phyloP scores from a whole-genome alignment of 2,797 vertebrate genomes.

The Rallus crepitans region DNA sequence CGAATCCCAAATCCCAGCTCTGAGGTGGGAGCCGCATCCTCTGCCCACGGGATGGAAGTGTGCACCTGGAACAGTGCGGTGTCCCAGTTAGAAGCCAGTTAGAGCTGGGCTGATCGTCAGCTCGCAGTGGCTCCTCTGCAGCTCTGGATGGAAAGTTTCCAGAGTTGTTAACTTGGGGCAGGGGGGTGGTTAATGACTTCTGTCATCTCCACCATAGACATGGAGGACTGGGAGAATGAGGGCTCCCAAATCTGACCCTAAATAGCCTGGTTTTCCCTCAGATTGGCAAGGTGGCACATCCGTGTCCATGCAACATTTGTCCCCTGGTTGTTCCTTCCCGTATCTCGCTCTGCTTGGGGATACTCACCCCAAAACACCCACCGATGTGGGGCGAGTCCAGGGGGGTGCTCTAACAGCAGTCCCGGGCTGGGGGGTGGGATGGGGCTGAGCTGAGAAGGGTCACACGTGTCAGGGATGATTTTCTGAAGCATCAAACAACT shows the following conservation, averaged over 20 bases:
- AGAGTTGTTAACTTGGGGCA: too few relatives aligned
- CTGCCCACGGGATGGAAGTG: background rate
- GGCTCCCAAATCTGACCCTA: background rate
- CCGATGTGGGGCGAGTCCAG: background rate
- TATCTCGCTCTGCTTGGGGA: background rate
- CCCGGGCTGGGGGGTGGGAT: background rate
- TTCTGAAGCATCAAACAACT: rapidly evolving
- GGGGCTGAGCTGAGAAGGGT: background rate
- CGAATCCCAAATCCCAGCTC: background rate
- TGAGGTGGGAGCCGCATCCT: background rate
- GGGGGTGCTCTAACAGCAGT: background rate
- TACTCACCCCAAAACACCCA: background rate
- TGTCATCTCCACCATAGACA: rapidly evolving
- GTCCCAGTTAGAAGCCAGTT: background rate
- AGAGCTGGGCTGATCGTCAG: background rate
- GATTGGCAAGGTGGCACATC: rapidly evolving
- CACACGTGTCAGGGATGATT: rapidly evolving
- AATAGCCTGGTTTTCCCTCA: background rate
- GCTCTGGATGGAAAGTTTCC: background rate
- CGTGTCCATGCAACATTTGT: rapidly evolving
- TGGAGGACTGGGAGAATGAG: background rate
- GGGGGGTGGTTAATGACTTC: background rate
- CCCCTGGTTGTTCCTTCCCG: background rate
- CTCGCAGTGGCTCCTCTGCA: background rate
- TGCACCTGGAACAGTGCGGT: background rate